phyloP scores from a whole-genome alignment of 2,797 vertebrate genomes.

The Micromesistius poutassou region DNA sequence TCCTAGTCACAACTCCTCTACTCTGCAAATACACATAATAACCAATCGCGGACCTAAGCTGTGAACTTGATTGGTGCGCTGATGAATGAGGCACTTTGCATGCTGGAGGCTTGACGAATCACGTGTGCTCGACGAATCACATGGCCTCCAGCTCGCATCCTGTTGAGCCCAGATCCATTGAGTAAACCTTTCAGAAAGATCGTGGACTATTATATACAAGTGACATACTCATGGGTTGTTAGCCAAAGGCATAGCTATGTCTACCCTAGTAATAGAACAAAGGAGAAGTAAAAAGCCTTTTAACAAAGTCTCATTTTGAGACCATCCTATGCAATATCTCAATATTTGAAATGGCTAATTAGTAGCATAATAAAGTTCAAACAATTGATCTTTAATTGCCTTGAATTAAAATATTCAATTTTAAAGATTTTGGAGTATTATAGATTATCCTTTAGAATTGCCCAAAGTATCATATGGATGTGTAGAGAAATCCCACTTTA shows the following conservation, averaged over 20 bases:
- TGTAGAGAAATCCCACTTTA: neutral
- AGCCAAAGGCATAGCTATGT: no score
- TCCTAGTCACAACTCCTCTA: neutral
- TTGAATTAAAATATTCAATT: neutral
- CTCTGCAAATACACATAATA: neutral
- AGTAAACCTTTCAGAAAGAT: no score
- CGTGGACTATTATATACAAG: no score
- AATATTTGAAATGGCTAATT: no score
- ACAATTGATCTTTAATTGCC: neutral
- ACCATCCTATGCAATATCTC: no score
- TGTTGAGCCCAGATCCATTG: neutral
- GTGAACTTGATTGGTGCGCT: neutral
- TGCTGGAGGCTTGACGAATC: neutral
- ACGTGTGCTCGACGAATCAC: neutral
- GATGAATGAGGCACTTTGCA: neutral
- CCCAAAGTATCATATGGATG: neutral
- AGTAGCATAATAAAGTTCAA: no score
- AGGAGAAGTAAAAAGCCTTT: no score
- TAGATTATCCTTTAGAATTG: neutral
- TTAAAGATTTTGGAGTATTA: neutral
- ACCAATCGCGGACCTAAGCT: neutral
- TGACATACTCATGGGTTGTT: no score
- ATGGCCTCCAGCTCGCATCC: neutral
- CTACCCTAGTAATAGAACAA: no score
- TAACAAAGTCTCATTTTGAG: no score